These are phyloP conservation scores for Onthophagus sagittarius DNA, from an alignment of 2,888 invertebrate species.

Conservation along the genomic window DNA sequence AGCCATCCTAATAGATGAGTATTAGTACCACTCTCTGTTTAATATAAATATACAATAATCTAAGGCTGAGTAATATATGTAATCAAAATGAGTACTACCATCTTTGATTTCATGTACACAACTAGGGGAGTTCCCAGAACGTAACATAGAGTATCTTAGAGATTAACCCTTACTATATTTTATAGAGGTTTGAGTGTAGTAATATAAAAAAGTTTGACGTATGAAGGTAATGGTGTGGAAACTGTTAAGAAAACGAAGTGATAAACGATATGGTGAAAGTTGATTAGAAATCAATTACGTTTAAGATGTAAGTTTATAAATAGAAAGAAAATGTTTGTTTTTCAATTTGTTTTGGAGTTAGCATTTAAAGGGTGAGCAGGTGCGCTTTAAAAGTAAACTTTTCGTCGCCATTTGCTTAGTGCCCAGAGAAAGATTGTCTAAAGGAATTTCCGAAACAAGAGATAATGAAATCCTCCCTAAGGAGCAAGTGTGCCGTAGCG, in stretches of 20 bases:
- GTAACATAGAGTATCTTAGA: too few relatives aligned
- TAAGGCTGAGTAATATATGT: too few relatives aligned
- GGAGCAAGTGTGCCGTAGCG: slow-evolving; percentile 4
- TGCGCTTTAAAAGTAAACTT: not conserved
- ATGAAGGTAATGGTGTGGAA: not conserved
- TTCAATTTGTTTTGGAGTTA: too few relatives aligned
- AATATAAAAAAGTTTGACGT: not conserved
- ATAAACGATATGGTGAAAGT: not conserved
- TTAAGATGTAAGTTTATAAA: not conserved
- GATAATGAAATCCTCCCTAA: slow-evolving; percentile 9
- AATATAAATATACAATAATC: too few relatives aligned
- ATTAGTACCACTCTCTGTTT: too few relatives aligned
- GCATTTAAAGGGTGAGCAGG: not conserved
- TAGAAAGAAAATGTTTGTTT: not conserved
- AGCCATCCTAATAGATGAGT: too few relatives aligned
- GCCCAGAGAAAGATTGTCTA: not conserved
- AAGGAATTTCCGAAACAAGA: slow-evolving; percentile 6
- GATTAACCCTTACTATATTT: too few relatives aligned
- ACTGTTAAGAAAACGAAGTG: not conserved
- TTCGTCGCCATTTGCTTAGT: not conserved
- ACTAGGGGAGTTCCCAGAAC: too few relatives aligned
- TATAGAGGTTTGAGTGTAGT: too few relatives aligned
- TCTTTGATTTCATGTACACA: too few relatives aligned
- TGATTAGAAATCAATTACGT: not conserved
- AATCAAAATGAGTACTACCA: too few relatives aligned